These are phyloP conservation scores for Lasioglossum zephyrum DNA, from an alignment of 2,888 invertebrate species.

Conservation along the genomic window DNA sequence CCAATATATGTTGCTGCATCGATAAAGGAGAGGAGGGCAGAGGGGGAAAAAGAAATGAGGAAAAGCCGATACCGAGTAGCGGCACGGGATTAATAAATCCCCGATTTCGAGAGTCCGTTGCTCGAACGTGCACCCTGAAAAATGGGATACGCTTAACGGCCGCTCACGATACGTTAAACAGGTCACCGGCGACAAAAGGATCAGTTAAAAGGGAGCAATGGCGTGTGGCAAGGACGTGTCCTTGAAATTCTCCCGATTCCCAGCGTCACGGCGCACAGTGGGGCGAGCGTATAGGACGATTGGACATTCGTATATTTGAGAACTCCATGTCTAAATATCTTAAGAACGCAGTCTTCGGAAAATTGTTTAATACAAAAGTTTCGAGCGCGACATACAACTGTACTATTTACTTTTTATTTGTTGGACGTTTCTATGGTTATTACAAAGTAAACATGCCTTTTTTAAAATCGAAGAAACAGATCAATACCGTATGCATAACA, in stretches of 20 bases:
- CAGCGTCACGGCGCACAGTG: background rate
- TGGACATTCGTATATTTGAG: background rate
- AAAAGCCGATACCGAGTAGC: conserved; percentile 7
- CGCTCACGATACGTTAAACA: conserved; percentile 36
- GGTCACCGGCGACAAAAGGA: conserved; percentile 50
- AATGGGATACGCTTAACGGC: conserved; percentile 40
- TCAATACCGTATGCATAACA: too few species aligned
- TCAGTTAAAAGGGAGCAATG: conserved; percentile 24
- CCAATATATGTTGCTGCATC: background rate
- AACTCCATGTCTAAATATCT: background rate
- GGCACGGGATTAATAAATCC: conserved; percentile 38
- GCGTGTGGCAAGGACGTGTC: conserved; percentile 46
- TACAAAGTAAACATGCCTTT: too few species aligned
- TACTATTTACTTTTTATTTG: too few species aligned
- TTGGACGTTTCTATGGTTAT: too few species aligned
- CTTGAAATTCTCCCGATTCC: conserved; percentile 29
- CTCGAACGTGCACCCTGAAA: conserved; percentile 35
- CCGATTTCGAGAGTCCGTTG: conserved; percentile 22
- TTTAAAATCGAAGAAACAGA: too few species aligned
- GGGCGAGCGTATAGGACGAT: background rate
- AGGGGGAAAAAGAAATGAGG: background rate
- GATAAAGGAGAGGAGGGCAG: background rate
- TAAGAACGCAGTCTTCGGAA: background rate
- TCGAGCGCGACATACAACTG: background rate
- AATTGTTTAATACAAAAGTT: background rate